Percentiles rank a stretch among this genome's conserved stretches.
Evolutionary conservation across 1,140 invertebrate species (phyloP).

Genomic region (Drosophila ironensis): DNA sequence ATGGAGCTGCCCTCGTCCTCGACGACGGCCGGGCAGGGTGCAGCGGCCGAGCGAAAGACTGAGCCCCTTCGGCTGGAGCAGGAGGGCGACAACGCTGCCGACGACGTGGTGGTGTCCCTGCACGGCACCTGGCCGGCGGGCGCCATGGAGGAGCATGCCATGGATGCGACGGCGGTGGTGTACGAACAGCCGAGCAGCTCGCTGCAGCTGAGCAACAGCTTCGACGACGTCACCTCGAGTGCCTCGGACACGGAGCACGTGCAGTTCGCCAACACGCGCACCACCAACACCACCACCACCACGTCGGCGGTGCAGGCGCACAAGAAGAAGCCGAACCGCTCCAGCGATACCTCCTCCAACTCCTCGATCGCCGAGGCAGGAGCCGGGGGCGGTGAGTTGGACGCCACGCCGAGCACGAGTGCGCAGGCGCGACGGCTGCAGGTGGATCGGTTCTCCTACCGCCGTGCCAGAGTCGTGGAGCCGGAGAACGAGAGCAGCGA

Average conservation of each 20-base stretch:
- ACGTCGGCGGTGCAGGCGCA: slow-evolving; percentile 62
- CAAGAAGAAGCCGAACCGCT: slow-evolving; percentile 57
- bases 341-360: slow-evolving; percentile 21
- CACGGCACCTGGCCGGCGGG: slow-evolving; percentile 47
- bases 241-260: slow-evolving; percentile 72
- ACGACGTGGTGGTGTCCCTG: slow-evolving; percentile 15
- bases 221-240: slow-evolving; percentile 68
- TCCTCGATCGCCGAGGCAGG: slow-evolving; percentile 16
- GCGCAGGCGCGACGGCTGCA: slow-evolving; percentile 54
- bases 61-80: slow-evolving; percentile 34
- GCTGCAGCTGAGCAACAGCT: slow-evolving; percentile 56
- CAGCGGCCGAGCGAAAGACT: slow-evolving; percentile 53
- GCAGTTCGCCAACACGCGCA: slow-evolving; percentile 73
- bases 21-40: slow-evolving; percentile 23
- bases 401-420: slow-evolving; percentile 61
- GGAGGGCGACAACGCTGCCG: slow-evolving; percentile 4
- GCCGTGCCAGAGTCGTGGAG: slow-evolving; percentile 12
- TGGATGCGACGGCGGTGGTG: slow-evolving; percentile 32
- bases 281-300: slow-evolving; percentile 74
- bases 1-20: slow-evolving; percentile 54
- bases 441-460: slow-evolving; percentile 12
- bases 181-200: slow-evolving; percentile 61
- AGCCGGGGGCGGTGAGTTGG: slow-evolving; percentile 23
- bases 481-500: slow-evolving; percentile 57
- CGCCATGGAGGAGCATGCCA: slow-evolving; percentile 65